Percentiles rank a stretch among this genome's conserved stretches.
Evolutionary conservation across 1,140 invertebrate genomes (phyloP).

Genomic region (Arctopsyche grandis): DNA sequence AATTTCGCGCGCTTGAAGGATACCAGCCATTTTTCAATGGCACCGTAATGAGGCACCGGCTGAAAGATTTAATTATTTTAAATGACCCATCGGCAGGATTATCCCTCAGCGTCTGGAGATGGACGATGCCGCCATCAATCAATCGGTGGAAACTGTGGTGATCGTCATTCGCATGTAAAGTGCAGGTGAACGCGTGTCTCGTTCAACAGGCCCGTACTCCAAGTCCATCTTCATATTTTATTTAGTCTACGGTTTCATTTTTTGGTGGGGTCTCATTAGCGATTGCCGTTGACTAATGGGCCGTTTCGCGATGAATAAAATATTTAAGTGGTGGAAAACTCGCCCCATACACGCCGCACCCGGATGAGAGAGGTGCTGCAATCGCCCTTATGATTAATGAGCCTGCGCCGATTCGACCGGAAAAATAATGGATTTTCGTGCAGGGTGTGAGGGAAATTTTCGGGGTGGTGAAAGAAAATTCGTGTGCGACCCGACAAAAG

Average conservation of each 20-base stretch:
- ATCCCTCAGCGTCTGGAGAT: not conserved
- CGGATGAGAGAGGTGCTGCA: conserved; percentile 19
- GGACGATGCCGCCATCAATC: conserved; percentile 5
- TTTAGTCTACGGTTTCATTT: no score
- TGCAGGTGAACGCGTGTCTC: no score
- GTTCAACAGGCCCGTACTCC: no score
- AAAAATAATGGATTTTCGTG: conserved; percentile 54
- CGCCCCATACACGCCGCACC: conserved; percentile 47
- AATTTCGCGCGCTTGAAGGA: not conserved
- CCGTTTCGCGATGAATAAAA: conserved; percentile 54
- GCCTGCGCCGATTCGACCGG: conserved; percentile 51
- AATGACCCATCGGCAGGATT: not conserved
- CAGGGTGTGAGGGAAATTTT: conserved; percentile 27
- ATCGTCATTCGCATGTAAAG: no score
- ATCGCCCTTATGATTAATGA: conserved; percentile 51
- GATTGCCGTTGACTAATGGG: conserved; percentile 49
- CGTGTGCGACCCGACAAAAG: no score
- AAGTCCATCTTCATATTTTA: no score
- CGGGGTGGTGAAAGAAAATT: conserved; percentile 32
- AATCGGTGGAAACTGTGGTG: not conserved
- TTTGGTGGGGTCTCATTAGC: conserved; percentile 49
- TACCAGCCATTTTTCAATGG: not conserved
- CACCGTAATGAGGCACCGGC: not conserved
- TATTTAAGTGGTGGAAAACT: conserved; percentile 55
- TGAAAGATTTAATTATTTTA: not conserved